A percentile compares a stretch with the other conserved stretches of the same genome.
These are phyloP conservation scores for Pseudachorutes palmiensis DNA, from an alignment of 1,140 invertebrate genomes.

Conservation along the genomic window DNA sequence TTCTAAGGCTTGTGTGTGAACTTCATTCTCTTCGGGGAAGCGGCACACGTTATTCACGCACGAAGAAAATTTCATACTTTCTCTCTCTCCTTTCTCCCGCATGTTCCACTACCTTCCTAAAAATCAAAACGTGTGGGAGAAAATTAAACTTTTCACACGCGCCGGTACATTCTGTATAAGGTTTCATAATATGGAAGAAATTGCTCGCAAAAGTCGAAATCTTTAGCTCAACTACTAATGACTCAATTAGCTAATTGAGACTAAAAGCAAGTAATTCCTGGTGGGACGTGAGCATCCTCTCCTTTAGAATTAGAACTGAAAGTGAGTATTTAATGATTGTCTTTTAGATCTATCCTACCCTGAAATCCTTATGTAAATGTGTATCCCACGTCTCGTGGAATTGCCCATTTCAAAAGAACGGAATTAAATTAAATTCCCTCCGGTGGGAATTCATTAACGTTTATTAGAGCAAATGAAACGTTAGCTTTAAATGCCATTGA, in stretches of 20 bases:
- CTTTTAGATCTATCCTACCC: not conserved
- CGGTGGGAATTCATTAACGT: not conserved
- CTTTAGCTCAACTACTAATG: not conserved
- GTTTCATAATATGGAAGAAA: too few species aligned
- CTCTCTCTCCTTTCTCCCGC: too few species aligned
- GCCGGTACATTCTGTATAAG: too few species aligned
- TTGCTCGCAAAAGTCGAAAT: too few species aligned
- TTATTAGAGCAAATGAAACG: not conserved
- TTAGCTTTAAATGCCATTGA: not conserved
- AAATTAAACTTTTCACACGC: not conserved
- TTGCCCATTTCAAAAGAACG: not conserved
- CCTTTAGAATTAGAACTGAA: not conserved
- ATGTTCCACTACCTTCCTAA: too few species aligned
- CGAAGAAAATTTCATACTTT: not conserved
- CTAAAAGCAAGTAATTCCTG: not conserved
- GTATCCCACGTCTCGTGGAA: not conserved
- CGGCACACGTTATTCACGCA: too few species aligned
- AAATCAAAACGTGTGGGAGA: not conserved
- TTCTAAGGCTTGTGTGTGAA: too few species aligned
- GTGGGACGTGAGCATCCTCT: not conserved
- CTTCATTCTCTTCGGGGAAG: too few species aligned
- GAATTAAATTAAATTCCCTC: constrained; percentile 9
- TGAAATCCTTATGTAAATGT: constrained; percentile 3
- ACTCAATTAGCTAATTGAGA: constrained; percentile 8
- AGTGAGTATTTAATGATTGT: not conserved